Evolutionary conservation across 2,888 invertebrate species (phyloP).

Genomic region (Stomorhina lunata): DNA sequence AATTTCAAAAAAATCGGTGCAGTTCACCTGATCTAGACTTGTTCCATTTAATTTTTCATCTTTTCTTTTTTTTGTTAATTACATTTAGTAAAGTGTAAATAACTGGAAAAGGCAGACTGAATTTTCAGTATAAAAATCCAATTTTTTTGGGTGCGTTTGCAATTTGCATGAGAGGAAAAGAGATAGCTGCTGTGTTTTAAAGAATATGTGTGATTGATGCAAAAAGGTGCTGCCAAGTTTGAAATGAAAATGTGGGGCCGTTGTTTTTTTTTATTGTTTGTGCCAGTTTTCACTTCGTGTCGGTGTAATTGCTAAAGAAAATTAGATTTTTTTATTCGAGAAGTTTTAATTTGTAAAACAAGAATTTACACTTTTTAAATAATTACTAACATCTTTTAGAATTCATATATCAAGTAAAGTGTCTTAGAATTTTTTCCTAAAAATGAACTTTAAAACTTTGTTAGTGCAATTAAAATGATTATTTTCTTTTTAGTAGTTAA

Average conservation of each 20-base stretch:
- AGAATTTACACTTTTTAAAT: too few relatives aligned
- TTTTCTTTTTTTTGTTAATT: constrained; percentile 57
- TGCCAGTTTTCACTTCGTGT: constrained; percentile 42
- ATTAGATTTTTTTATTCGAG: neutral
- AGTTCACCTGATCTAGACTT: too few relatives aligned
- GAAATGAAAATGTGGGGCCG: constrained; percentile 6
- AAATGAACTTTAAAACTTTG: too few relatives aligned
- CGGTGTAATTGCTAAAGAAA: constrained; percentile 17
- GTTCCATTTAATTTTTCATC: too few relatives aligned
- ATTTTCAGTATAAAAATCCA: constrained; percentile 1
- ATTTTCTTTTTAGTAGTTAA: too few relatives aligned
- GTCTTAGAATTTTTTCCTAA: too few relatives aligned
- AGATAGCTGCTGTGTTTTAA: neutral
- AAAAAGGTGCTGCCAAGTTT: constrained; percentile 56
- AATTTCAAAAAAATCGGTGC: too few relatives aligned
- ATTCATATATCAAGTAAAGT: too few relatives aligned
- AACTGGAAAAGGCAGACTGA: constrained; percentile 41
- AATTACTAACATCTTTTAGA: too few relatives aligned
- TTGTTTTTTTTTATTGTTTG: constrained; percentile 36
- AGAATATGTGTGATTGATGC: constrained; percentile 11
- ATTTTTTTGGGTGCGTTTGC: constrained; percentile 63
- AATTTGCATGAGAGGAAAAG: constrained; percentile 26
- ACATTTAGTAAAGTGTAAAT: constrained; percentile 55
- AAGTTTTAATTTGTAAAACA: too few relatives aligned
- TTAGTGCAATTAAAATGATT: too few relatives aligned